Percentiles rank a stretch among this genome's conserved stretches.
phyloP scores from a whole-genome alignment of 2,888 invertebrate genomes.

The Tetragonisca angustula region DNA sequence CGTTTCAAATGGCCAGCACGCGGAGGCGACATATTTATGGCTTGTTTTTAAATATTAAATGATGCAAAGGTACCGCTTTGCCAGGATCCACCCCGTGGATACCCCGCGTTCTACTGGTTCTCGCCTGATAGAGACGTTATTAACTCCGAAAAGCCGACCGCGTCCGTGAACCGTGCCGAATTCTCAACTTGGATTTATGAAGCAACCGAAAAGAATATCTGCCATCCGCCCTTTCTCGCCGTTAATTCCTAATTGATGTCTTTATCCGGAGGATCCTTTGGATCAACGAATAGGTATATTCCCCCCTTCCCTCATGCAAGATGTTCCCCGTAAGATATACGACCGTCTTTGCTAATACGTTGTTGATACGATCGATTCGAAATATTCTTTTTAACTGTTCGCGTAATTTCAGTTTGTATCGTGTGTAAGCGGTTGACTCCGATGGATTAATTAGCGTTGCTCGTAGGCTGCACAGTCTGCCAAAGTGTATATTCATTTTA shows the following conservation, averaged over 20 bases:
- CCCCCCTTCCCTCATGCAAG: neutral
- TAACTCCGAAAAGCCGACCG: constrained; percentile 60
- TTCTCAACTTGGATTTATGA: constrained; percentile 73
- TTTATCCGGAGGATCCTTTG: constrained; percentile 34
- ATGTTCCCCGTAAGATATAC: too few species aligned
- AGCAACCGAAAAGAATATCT: constrained; percentile 56
- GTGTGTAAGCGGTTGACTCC: too few species aligned
- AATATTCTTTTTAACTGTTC: too few species aligned
- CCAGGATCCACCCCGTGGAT: constrained; percentile 20
- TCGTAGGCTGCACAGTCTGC: too few species aligned
- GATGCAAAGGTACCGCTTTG: constrained; percentile 80
- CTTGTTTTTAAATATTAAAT: constrained; percentile 84
- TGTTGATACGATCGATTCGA: too few species aligned
- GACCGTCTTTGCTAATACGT: too few species aligned
- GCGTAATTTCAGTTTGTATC: too few species aligned
- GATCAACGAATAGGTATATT: constrained; percentile 18
- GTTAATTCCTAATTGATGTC: constrained; percentile 61
- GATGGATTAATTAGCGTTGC: too few species aligned
- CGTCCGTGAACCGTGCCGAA: constrained; percentile 72
- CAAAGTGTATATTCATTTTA: too few species aligned
- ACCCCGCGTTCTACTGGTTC: constrained; percentile 19
- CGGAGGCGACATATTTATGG: constrained; percentile 83
- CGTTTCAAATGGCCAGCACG: constrained; percentile 77
- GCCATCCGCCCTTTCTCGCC: constrained; percentile 38
- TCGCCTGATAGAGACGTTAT: constrained; percentile 75